Conservation (phyloP, 1,140 invertebrate genomes). For the Ctenoplectra terminalis region DNA sequence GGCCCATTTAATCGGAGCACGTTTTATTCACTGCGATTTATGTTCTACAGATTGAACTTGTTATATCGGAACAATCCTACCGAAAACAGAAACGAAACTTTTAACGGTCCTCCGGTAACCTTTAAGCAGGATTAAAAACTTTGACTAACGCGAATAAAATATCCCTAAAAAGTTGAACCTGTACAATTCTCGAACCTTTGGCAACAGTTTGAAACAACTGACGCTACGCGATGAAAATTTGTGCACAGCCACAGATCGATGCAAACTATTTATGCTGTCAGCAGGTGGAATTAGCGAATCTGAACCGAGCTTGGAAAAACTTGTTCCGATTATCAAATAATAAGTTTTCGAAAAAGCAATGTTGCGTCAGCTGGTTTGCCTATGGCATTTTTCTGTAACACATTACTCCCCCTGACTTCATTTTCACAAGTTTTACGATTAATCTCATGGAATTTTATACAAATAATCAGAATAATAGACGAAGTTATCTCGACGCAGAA, state of each 20-base stretch:
- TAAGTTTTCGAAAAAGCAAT: not conserved
- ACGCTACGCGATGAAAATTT: not conserved
- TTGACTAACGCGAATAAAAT: too few relatives aligned
- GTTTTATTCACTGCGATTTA: conserved; percentile 22
- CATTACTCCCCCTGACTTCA: not conserved
- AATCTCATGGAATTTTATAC: conserved; percentile 25
- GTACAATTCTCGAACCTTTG: not conserved
- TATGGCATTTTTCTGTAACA: not conserved
- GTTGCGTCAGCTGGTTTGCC: not conserved
- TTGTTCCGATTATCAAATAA: conserved; percentile 27
- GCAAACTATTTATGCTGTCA: not conserved
- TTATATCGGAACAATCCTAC: not conserved
- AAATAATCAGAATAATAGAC: conserved; percentile 16
- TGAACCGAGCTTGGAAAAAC: not conserved
- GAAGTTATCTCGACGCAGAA: not conserved
- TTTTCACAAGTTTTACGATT: not conserved
- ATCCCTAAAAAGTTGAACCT: too few relatives aligned
- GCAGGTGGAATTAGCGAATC: not conserved
- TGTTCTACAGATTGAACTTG: not conserved
- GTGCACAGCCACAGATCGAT: not conserved
- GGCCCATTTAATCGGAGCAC: not conserved
- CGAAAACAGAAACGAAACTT: not conserved
- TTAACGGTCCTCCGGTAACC: not conserved
- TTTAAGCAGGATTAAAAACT: not conserved
- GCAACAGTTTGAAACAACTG: not conserved